Conservation (phyloP, 92 coral and sea anemone species). For the Siderastrea radians region DNA sequence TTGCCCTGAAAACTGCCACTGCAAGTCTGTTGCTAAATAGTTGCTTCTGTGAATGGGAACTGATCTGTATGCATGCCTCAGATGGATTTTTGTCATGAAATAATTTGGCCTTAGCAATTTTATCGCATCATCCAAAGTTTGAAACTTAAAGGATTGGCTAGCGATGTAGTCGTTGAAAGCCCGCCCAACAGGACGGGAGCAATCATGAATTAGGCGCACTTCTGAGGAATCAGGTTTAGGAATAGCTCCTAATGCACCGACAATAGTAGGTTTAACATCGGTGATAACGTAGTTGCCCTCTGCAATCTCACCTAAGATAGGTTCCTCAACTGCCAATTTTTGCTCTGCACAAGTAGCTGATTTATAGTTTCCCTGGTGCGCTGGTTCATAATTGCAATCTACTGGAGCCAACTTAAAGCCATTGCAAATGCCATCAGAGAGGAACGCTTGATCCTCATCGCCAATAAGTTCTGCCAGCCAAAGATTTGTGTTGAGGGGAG, state of each 20-base stretch:
- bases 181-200: slow-evolving; percentile 49
- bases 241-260: slow-evolving; percentile 67
- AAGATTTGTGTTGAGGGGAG: too few relatives aligned
- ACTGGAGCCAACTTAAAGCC: background rate
- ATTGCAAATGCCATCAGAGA: background rate
- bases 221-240: slow-evolving; percentile 61
- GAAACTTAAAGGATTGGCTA: too few relatives aligned
- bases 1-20: slow-evolving; percentile 8
- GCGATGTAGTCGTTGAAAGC: slow-evolving; percentile 33
- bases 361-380: background rate
- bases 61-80: slow-evolving; percentile 48
- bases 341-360: background rate
- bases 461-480: too few relatives aligned
- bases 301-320: background rate
- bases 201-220: slow-evolving; percentile 56
- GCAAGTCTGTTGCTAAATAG: too few relatives aligned
- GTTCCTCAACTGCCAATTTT: background rate
- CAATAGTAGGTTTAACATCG: slow-evolving; percentile 36
- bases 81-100: slow-evolving; percentile 14
- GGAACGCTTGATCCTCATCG: slow-evolving; percentile 1
- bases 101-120: too few relatives aligned
- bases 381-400: background rate
- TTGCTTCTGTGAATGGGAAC: slow-evolving; percentile 40
- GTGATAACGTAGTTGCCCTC: slow-evolving; percentile 42
- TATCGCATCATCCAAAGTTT: too few relatives aligned